Percentiles rank a stretch among this genome's conserved stretches.
phyloP scores from a whole-genome alignment of 2,113 vertebrate species.

The Eclectus roratus region DNA sequence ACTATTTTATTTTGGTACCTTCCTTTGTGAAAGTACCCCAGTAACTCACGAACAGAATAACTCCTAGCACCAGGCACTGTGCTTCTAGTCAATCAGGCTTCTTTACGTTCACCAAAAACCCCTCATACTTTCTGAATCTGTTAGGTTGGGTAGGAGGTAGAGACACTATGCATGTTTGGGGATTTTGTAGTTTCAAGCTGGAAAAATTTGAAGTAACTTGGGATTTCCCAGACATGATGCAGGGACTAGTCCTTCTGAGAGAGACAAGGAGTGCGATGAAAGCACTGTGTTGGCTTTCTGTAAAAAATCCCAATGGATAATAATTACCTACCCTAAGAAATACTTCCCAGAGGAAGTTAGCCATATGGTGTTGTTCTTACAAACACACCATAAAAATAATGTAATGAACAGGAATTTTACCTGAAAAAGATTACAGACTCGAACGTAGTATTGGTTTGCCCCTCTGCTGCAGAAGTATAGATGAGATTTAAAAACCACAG shows the following conservation, averaged over 20 bases:
- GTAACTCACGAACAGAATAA: background rate
- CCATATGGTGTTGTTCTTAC: background rate
- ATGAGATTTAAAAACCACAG: constrained; percentile 34
- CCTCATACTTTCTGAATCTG: background rate
- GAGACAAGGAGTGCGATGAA: background rate
- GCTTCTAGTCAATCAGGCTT: background rate
- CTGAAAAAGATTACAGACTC: background rate
- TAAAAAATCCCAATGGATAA: background rate
- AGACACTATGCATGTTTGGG: background rate
- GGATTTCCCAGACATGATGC: background rate
- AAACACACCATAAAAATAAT: background rate
- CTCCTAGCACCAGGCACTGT: background rate
- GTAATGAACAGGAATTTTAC: background rate
- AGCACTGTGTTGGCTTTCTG: background rate
- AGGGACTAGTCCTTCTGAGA: background rate
- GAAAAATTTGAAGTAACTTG: background rate
- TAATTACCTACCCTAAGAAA: background rate
- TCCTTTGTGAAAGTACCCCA: background rate
- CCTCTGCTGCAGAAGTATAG: background rate
- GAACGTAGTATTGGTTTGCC: background rate
- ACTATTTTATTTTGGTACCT: background rate
- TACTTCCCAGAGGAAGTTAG: background rate
- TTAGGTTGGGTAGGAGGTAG: background rate
- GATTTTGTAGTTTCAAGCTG: background rate
- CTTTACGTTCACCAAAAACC: background rate